Percentiles rank a stretch among this genome's conserved stretches.
Conservation (phyloP, 2,113 vertebrate genomes). For the Cololabis saira region DNA sequence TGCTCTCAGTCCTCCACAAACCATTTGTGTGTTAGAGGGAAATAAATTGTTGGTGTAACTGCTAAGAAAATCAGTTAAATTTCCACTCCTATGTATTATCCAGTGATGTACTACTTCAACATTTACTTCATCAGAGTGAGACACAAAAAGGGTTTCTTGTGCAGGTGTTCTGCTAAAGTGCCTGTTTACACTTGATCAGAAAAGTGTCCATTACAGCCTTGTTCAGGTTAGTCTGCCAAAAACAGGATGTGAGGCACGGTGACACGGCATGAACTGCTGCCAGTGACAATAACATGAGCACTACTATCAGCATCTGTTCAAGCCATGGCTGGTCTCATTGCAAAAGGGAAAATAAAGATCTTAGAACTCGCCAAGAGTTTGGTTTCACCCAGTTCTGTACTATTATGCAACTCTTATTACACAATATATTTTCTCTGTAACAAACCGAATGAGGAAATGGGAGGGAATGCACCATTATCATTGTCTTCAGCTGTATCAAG, state of each 20-base stretch:
- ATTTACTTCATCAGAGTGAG: background rate
- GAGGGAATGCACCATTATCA: background rate
- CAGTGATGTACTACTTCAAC: background rate
- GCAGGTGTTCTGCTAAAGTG: background rate
- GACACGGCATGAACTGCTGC: constrained; percentile 16
- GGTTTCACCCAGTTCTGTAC: constrained; percentile 40
- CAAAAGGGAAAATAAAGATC: constrained; percentile 26
- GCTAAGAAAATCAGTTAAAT: background rate
- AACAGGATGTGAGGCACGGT: constrained; percentile 12
- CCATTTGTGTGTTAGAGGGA: background rate
- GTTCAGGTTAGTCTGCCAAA: constrained; percentile 25
- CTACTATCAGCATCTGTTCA: constrained; percentile 17
- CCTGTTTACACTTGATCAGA: constrained; percentile 10
- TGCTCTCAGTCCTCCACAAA: background rate
- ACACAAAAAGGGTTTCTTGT: background rate
- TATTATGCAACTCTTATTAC: constrained; percentile 62
- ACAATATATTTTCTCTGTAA: constrained; percentile 52
- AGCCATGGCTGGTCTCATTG: constrained; percentile 28
- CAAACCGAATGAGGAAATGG: constrained; percentile 33
- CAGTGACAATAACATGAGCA: constrained; percentile 10
- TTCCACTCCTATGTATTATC: background rate
- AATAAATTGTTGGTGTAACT: background rate
- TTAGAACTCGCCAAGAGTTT: constrained; percentile 32
- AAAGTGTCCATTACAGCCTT: constrained; percentile 20
- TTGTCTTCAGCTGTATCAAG: background rate